Base-by-base conservation (phyloP, 1,140 invertebrate genomes). In the Tetraneura akinire region DNA sequence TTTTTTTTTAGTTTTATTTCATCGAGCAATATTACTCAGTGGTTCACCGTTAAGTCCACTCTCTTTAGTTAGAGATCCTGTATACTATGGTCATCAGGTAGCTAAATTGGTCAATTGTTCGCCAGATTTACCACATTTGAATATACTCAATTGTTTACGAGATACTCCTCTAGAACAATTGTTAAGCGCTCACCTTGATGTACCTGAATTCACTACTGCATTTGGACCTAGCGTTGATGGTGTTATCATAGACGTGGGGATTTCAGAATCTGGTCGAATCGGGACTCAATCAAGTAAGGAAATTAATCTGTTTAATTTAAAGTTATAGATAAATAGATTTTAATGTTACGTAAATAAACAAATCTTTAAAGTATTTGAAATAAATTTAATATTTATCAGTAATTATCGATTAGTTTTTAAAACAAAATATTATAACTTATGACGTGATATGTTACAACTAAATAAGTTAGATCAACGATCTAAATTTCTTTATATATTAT, bases 1-100 rank as follows among this genome's bases (percentile, higher is more conserved):
- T 4, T 37, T 4, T 37, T 37, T 37, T 37, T 94, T 93, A 84
- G 88, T 93, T 29, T 89, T 98, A 51, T 98, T 98, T 86, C 94
- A 97, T 85, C 91, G 96, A 82, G 95, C 94, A 9, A 92, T 98
- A 80, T 88, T 98, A 32, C 96, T 98, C 93, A 96, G 94, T 29
- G 97, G 97, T 0, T 96, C 96, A 21, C 96, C 96, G 0, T 88
- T 98, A 47, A 94, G 94, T 82, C 95, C 94, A 0, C 97, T 94
- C 94, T 96, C 96, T 0, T 86, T 97, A 81, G 93, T 96, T 70
- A 91, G 92, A 82, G 93, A 96, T 83, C 94, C 96, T 0, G 90
- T 92, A 76, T 91, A 91, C 84, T 96, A 96, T 84, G 94, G 96
- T 0, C 90, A 91, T 57, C 91, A 95, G 85, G 91, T 98, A 81